phyloP scores from a whole-genome alignment of 2,888 invertebrate species.

The Brachypterus glaber region DNA sequence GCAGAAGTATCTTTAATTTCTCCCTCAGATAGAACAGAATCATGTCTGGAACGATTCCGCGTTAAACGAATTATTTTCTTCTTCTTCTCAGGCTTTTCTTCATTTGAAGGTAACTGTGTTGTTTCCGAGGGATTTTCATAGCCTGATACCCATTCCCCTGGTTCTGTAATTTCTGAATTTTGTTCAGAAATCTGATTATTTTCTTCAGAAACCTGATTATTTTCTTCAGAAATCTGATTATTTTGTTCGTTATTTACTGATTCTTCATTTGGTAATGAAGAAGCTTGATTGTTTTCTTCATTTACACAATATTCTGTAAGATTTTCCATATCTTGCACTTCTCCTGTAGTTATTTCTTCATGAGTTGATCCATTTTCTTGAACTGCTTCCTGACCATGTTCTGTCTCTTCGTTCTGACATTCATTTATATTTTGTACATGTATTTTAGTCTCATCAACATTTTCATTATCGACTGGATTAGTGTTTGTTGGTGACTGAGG shows the following conservation, averaged over 20 bases:
- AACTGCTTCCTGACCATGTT: slow-evolving; percentile 20
- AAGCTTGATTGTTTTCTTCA: slow-evolving; percentile 4
- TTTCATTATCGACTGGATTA: slow-evolving; percentile 31
- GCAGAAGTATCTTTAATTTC: no score
- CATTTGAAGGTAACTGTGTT: no score
- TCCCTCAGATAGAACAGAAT: no score
- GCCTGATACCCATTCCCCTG: no score
- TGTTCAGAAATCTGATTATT: no score
- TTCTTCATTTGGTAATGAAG: background rate
- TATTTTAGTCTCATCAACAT: slow-evolving; percentile 18
- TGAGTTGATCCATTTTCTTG: slow-evolving; percentile 8
- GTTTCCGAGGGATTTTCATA: no score
- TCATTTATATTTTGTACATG: slow-evolving; percentile 18
- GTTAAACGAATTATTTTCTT: no score
- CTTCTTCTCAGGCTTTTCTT: no score
- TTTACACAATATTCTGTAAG: slow-evolving; percentile 10
- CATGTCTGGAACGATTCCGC: no score
- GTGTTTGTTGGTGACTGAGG: slow-evolving; percentile 38
- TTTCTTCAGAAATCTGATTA: slow-evolving; percentile 1
- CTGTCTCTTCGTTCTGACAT: slow-evolving; percentile 13
- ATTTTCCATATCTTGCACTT: slow-evolving; percentile 10
- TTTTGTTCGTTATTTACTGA: slow-evolving; percentile 1
- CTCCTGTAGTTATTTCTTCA: slow-evolving; percentile 7
- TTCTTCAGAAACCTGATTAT: no score
- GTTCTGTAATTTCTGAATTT: no score